Base-by-base conservation (phyloP, 1,140 invertebrate species). In the Cydia strobilella region DNA sequence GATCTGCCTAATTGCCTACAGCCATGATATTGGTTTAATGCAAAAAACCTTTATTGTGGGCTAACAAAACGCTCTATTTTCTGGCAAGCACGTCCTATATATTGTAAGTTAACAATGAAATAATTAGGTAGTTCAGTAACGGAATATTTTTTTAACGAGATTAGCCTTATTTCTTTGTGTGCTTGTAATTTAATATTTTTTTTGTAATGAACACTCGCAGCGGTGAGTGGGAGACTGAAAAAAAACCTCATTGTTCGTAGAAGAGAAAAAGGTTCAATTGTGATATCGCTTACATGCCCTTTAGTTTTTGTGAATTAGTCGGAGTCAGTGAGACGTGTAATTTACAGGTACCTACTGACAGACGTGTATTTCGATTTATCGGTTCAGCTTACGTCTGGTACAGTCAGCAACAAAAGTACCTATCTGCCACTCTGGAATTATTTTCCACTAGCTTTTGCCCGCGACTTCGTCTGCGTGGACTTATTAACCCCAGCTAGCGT, bases 131-230 rank as follows among this genome's bases (percentile, higher is more conserved):
- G 86, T 83, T 86, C 81, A 79, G 77, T 89, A 92, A 90, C 90
- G 87, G 90, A 86, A 82, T 69, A 79, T 84, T 85, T 87, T 90
- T 90, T 82, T 79, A 85, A 74, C 73, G 75, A 78, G 79, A 82
- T 86, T 82, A 87, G 78, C 82, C 82, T 86, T 84, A 85, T 77
- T 85, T 84, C 82, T 82, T 91, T 92, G 89, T 89, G 79, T 71
- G 76, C 76, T 74, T 78, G 90, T 91, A 91, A 92, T 92, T 91
- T 91, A 91, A 92, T 92, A 91, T 91, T 92, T 92, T 45, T 59
- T 92, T 91, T 91, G 84, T 85, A 87, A 84, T 82, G 79, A 84
- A 78, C 81, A 80, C 81, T 86, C 78, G 81, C 84, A 84, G 82
- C 59, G 78, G 81, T 79, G 83, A 87, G 86, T 86, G 85, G 84